A percentile compares a stretch with the other conserved stretches of the same genome.
Evolutionary conservation across 1,140 invertebrate species (phyloP).

Genomic region (Procambarus clarkii): DNA sequence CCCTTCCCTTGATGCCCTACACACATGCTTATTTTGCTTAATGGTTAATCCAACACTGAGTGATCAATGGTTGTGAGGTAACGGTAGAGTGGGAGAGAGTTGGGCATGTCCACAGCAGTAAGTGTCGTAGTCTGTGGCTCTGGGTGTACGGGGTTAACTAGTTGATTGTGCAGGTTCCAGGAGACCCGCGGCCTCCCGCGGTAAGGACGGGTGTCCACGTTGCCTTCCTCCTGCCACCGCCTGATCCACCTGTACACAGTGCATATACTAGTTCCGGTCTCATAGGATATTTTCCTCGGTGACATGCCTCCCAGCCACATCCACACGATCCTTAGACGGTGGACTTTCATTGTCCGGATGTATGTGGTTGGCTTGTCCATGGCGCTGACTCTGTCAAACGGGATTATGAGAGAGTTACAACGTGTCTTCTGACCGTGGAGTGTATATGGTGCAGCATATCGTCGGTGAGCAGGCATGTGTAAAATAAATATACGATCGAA

Average conservation of each 20-base stretch:
- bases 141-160: not conserved
- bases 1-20: too few species aligned
- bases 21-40: too few species aligned
- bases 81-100: not conserved
- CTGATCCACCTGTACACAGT: slow-evolving; percentile 27
- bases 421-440: too few species aligned
- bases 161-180: not conserved
- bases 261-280: slow-evolving; percentile 4
- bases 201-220: not conserved
- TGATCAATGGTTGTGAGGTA: not conserved
- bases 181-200: not conserved
- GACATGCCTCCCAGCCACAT: slow-evolving; percentile 33
- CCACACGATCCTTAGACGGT: slow-evolving; percentile 21
- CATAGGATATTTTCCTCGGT: not conserved
- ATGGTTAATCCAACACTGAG: too few species aligned
- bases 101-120: not conserved
- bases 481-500: too few species aligned
- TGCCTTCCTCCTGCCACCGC: slow-evolving; percentile 7
- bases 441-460: too few species aligned
- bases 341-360: not conserved
- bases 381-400: not conserved
- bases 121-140: not conserved
- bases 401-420: not conserved
- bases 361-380: not conserved
- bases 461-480: too few species aligned